phyloP scores from a whole-genome alignment of 2,113 vertebrate genomes.

The Seriola rivoliana region DNA sequence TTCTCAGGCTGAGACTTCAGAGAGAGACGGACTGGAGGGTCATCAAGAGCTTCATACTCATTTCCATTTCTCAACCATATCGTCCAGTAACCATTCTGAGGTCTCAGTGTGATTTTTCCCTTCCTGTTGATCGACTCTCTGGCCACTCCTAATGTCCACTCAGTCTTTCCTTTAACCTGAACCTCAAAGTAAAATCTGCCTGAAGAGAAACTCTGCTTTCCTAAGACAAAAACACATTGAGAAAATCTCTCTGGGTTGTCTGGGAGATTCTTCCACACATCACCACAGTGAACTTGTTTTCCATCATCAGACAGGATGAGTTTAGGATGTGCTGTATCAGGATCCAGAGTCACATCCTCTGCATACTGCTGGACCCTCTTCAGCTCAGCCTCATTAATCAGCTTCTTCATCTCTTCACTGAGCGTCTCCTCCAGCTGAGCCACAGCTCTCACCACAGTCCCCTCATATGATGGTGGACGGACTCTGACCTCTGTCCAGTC shows the following conservation, averaged over 20 bases:
- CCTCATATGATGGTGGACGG: background rate
- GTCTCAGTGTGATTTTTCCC: background rate
- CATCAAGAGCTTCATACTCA: background rate
- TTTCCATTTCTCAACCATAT: background rate
- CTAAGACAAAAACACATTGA: background rate
- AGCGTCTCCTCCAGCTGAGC: conserved; percentile 1
- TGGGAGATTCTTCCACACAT: background rate
- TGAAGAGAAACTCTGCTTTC: conserved; percentile 15
- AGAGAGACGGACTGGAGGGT: background rate
- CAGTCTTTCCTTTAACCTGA: background rate
- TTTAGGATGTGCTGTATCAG: background rate
- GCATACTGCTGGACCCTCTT: conserved; percentile 11
- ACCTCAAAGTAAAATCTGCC: conserved; percentile 29
- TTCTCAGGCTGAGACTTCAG: background rate
- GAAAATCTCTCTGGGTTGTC: conserved; percentile 20
- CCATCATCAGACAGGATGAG: conserved; percentile 12
- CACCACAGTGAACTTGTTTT: background rate
- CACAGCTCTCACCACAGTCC: background rate
- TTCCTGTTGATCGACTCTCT: conserved; percentile 11
- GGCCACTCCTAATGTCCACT: background rate
- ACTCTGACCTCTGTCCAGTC: background rate
- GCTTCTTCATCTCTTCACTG: background rate
- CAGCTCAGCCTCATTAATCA: conserved; percentile 2
- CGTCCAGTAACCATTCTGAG: background rate
- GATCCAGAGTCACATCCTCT: conserved; percentile 32